A percentile compares a stretch with the other conserved stretches of the same genome.
phyloP scores from a whole-genome alignment of 1,140 invertebrate genomes.

The Brachionus asplanchnoidis region DNA sequence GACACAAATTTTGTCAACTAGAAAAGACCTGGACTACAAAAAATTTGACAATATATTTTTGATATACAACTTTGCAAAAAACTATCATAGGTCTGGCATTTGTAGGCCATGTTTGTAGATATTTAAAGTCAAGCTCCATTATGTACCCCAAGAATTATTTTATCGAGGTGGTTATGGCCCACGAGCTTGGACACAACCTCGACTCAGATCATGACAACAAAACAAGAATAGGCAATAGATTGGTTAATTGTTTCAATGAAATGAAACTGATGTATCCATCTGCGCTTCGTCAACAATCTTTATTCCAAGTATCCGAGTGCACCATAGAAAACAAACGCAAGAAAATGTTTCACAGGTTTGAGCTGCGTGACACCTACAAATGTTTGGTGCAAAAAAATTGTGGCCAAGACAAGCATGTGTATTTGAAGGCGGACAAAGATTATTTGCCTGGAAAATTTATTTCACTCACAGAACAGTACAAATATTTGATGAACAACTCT shows the following conservation, averaged over 20 bases:
- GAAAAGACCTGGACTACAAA: background rate
- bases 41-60: background rate
- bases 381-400: background rate
- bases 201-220: background rate
- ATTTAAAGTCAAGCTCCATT: background rate
- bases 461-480: no score
- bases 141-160: background rate
- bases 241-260: background rate
- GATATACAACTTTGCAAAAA: background rate
- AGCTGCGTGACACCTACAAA: background rate
- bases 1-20: background rate
- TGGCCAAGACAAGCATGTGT: no score
- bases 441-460: no score
- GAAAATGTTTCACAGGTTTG: background rate
- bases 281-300: background rate
- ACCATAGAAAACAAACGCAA: background rate
- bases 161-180: background rate
- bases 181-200: background rate
- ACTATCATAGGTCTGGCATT: background rate
- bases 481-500: background rate
- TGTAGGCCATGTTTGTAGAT: background rate
- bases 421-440: no score
- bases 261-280: background rate
- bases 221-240: background rate
- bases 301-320: background rate